Evolutionary conservation across 2,797 vertebrate species (phyloP).

Genomic region (Sternotherus odoratus): DNA sequence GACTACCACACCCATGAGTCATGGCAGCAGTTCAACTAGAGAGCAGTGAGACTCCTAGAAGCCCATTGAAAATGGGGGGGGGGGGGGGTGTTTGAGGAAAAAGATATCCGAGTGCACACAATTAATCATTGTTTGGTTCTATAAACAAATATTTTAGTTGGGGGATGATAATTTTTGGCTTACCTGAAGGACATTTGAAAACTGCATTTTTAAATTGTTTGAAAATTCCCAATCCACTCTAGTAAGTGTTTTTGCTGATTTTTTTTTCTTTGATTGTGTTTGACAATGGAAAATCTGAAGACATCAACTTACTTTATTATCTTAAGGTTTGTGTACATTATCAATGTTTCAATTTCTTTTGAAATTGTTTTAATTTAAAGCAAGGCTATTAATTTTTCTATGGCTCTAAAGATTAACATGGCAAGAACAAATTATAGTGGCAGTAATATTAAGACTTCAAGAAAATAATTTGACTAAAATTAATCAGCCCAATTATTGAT

Average conservation of each 20-base stretch:
- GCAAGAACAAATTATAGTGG: background rate
- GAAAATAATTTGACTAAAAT: background rate
- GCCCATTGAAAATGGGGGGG: background rate
- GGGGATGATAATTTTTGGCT: background rate
- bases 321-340: background rate
- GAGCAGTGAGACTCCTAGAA: background rate
- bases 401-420: background rate
- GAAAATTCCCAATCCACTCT: no score
- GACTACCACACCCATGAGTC: background rate
- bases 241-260: fast-evolving
- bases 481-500: background rate
- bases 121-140: background rate
- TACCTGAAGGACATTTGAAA: background rate
- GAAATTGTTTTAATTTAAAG: background rate
- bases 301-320: background rate
- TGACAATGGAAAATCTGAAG: no score
- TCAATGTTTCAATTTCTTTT: background rate
- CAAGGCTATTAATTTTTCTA: no score
- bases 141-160: background rate
- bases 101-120: no score
- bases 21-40: background rate
- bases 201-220: background rate
- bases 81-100: no score
- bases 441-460: background rate
- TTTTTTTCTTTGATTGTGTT: fast-evolving